These are phyloP conservation scores for Diaperis boleti DNA, from an alignment of 2,888 invertebrate genomes.

Conservation along the genomic window DNA sequence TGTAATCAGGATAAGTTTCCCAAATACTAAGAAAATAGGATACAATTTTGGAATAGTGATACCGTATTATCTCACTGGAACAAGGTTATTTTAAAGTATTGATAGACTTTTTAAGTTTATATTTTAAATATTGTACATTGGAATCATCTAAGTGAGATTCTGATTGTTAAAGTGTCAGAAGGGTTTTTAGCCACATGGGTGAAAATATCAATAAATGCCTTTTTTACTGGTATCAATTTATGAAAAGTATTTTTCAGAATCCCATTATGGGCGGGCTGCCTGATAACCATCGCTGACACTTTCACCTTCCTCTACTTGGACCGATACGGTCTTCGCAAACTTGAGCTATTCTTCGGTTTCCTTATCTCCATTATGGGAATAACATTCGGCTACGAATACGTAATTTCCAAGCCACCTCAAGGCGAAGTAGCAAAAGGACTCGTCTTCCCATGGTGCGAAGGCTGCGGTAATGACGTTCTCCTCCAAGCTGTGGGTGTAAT, in stretches of 20 bases:
- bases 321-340: slow-evolving; percentile 84
- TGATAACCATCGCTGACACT: slow-evolving; percentile 87
- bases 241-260: slow-evolving; percentile 65
- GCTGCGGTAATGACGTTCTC: slow-evolving; percentile 76
- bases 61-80: too few relatives aligned
- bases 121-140: too few relatives aligned
- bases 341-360: slow-evolving; percentile 84
- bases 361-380: slow-evolving; percentile 87
- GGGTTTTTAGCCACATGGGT: too few relatives aligned
- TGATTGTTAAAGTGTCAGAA: too few relatives aligned
- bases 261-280: slow-evolving; percentile 83
- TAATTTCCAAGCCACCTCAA: slow-evolving; percentile 78
- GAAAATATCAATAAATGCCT: too few relatives aligned
- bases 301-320: slow-evolving; percentile 90
- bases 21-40: too few relatives aligned
- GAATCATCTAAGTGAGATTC: too few relatives aligned
- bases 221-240: too few relatives aligned
- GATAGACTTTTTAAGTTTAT: too few relatives aligned
- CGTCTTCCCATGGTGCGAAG: slow-evolving; percentile 81
- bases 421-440: slow-evolving; percentile 79
- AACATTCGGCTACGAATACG: slow-evolving; percentile 89
- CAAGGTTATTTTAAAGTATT: too few relatives aligned
- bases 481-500: slow-evolving; percentile 85
- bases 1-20: too few relatives aligned
- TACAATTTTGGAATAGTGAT: too few relatives aligned